phyloP scores from a whole-genome alignment of 2,797 vertebrate species.

The Bovichtus variegatus region DNA sequence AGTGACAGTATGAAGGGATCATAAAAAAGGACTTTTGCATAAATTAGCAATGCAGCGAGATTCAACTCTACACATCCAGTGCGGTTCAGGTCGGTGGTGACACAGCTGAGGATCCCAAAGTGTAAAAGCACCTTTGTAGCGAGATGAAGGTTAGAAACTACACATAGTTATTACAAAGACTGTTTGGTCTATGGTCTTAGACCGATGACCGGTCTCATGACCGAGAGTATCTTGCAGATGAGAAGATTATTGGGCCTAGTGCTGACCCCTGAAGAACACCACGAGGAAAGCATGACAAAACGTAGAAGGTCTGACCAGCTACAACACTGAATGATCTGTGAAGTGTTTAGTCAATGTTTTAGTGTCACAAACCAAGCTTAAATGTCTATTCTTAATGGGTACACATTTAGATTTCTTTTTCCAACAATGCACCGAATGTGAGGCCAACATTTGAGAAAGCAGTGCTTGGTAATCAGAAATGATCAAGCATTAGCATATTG shows the following conservation, averaged over 20 bases:
- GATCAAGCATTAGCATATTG: not conserved
- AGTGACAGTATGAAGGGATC: not conserved
- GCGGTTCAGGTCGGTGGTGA: not conserved
- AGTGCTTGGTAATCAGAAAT: constrained; percentile 5
- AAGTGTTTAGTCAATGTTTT: too few relatives aligned
- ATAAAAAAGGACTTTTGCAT: constrained; percentile 4
- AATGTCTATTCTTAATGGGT: not conserved
- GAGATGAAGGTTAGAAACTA: not conserved
- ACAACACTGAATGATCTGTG: too few relatives aligned
- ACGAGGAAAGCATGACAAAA: not conserved
- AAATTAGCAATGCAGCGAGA: not conserved
- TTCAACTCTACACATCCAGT: not conserved
- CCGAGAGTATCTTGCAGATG: too few relatives aligned
- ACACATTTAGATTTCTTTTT: not conserved
- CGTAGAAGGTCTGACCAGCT: too few relatives aligned
- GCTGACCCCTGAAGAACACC: not conserved
- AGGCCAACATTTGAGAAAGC: not conserved
- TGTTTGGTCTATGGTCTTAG: too few relatives aligned
- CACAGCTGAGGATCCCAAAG: not conserved
- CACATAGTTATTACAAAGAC: not conserved
- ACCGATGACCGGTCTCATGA: too few relatives aligned
- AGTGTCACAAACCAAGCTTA: too few relatives aligned
- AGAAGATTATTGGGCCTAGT: not conserved
- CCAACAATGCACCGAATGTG: not conserved
- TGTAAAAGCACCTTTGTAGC: not conserved